These are phyloP conservation scores for Sipunculus nudus DNA, from an alignment of 2,888 invertebrate genomes.

Conservation along the genomic window DNA sequence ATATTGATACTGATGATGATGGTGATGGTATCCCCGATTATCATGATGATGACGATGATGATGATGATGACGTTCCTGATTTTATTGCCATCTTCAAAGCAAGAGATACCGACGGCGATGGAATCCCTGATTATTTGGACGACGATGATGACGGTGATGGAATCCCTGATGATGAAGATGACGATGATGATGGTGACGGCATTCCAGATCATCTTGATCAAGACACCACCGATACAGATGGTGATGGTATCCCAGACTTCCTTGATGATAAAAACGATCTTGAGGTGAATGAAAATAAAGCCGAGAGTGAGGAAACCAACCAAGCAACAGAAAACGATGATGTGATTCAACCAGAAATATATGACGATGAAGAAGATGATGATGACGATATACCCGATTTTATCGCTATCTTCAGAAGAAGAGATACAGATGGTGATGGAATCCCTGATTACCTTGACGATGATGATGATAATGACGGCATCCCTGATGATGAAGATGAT, in stretches of 20 bases:
- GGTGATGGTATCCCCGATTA: constrained; percentile 48
- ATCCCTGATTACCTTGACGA: constrained; percentile 27
- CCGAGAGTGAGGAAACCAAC: constrained; percentile 15
- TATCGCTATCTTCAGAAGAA: constrained; percentile 39
- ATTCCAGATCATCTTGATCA: constrained; percentile 37
- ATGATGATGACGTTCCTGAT: constrained; percentile 49
- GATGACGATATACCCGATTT: constrained; percentile 27
- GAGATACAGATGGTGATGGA: constrained; percentile 27
- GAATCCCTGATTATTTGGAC: constrained; percentile 57
- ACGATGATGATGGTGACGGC: constrained; percentile 45
- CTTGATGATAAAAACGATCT: constrained; percentile 45
- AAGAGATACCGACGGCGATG: constrained; percentile 57
- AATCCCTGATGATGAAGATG: constrained; percentile 54
- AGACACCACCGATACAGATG: constrained; percentile 19
- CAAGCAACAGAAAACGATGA: no score
- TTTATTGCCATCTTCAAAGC: constrained; percentile 7
- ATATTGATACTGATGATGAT: constrained; percentile 48
- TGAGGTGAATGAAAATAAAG: constrained; percentile 31
- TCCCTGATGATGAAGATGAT: constrained; percentile 32
- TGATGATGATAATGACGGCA: constrained; percentile 35
- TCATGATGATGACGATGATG: constrained; percentile 53
- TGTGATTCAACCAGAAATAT: constrained; percentile 46
- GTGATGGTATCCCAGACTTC: constrained; percentile 46
- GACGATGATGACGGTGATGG: constrained; percentile 53
- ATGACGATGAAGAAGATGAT: not conserved